These are phyloP conservation scores for Augochlorella aurata DNA, from an alignment of 2,888 invertebrate species.

Conservation along the genomic window DNA sequence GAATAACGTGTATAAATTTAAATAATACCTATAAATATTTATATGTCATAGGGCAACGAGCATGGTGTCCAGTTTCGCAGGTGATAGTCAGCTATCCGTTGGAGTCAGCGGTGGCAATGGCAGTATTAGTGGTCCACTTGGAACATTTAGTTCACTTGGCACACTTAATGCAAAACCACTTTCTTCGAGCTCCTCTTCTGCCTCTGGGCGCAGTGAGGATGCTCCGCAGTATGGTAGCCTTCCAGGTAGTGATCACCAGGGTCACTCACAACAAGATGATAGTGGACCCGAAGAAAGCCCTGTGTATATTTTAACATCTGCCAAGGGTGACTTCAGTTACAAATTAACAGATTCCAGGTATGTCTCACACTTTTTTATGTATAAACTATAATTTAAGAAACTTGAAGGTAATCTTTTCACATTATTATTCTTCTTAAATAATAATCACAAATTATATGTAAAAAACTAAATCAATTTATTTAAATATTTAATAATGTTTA, in stretches of 20 bases:
- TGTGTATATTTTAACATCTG: conserved; percentile 79
- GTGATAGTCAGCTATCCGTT: conserved; percentile 66
- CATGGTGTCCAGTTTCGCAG: conserved; percentile 75
- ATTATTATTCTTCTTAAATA: not conserved
- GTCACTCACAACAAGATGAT: conserved; percentile 79
- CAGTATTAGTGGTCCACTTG: conserved; percentile 75
- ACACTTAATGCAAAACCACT: conserved; percentile 71
- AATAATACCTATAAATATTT: conserved; percentile 77
- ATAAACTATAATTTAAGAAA: not conserved
- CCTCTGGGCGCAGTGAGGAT: conserved; percentile 80
- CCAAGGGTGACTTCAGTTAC: conserved; percentile 83
- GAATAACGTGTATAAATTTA: conserved; percentile 77
- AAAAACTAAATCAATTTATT: not conserved
- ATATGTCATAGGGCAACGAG: conserved; percentile 79
- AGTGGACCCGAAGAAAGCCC: conserved; percentile 80
- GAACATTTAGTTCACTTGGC: conserved; percentile 51
- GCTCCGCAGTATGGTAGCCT: conserved; percentile 74
- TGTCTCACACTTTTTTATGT: not conserved
- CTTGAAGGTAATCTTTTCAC: not conserved
- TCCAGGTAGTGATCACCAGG: conserved; percentile 78
- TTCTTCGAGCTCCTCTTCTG: conserved; percentile 80
- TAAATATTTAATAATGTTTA: not conserved
- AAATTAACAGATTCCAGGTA: conserved; percentile 90
- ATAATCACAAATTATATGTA: not conserved
- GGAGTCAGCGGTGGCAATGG: conserved; percentile 68